Percentiles rank a stretch among this genome's conserved stretches.
Conservation (phyloP, 2,113 vertebrate genomes). For the Ictidomys tridecemlineatus region DNA sequence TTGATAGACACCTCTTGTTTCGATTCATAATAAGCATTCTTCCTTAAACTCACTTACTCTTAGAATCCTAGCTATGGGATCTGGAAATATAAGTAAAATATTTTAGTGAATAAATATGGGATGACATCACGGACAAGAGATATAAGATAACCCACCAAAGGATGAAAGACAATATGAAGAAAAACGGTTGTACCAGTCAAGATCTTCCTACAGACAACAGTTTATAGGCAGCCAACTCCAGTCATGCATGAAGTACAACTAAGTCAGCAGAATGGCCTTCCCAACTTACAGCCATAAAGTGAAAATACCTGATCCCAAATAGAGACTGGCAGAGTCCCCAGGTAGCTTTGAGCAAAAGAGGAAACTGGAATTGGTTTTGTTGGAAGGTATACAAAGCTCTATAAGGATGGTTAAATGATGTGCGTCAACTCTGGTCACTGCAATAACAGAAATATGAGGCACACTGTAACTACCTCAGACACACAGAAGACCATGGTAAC, state of each 20-base stretch:
- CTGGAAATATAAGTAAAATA: no score
- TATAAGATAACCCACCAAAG: background rate
- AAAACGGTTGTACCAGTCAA: background rate
- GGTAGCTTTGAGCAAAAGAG: background rate
- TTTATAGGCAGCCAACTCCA: no score
- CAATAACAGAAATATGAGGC: background rate
- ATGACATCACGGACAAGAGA: no score
- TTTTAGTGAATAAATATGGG: no score
- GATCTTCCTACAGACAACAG: background rate
- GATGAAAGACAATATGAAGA: background rate
- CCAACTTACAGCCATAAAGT: no score
- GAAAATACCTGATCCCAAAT: no score
- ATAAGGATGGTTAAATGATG: background rate
- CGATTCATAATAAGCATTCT: no score
- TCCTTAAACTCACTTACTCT: no score
- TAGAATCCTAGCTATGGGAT: no score
- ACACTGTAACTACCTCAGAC: background rate
- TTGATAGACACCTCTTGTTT: no score
- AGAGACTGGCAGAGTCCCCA: no score
- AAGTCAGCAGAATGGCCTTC: background rate
- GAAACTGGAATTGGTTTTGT: background rate
- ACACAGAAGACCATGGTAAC: background rate
- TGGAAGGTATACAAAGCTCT: background rate
- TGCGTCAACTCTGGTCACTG: background rate
- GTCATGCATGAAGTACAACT: no score